These are phyloP conservation scores for Darevskia mixta DNA, from an alignment of 2,797 vertebrate genomes.

Conservation along the genomic window DNA sequence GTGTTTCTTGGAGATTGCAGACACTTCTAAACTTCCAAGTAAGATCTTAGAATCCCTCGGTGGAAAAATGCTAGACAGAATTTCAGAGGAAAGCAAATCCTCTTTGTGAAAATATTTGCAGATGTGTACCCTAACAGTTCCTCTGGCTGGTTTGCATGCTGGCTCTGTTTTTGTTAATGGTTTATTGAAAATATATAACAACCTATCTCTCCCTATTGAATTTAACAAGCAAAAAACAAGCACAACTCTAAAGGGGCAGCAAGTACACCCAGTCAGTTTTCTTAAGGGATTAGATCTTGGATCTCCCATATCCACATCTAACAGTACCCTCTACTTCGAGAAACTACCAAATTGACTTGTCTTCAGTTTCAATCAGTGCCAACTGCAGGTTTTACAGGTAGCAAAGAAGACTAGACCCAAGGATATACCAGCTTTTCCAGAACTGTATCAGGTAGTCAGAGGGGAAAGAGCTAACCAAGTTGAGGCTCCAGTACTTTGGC, in stretches of 20 bases:
- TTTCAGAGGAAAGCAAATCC: not conserved
- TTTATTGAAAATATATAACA: not conserved
- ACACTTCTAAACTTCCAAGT: not conserved
- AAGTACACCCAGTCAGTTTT: not conserved
- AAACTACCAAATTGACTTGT: not conserved
- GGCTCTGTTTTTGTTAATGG: too few species aligned
- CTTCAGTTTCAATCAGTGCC: not conserved
- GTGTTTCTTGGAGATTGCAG: not conserved
- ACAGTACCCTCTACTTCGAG: not conserved
- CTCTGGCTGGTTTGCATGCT: too few species aligned
- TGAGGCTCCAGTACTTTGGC: too few species aligned
- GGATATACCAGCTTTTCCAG: not conserved
- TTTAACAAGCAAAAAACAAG: not conserved
- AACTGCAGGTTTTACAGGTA: not conserved
- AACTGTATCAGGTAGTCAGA: not conserved
- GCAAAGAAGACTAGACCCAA: not conserved
- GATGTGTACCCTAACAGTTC: too few species aligned
- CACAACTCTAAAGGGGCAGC: not conserved
- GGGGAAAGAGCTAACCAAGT: not conserved
- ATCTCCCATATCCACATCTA: not conserved
- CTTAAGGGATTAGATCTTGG: not conserved
- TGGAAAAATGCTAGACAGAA: not conserved
- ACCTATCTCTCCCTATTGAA: not conserved
- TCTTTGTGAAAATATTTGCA: not conserved
- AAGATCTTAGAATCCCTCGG: not conserved